Base-by-base conservation (phyloP, 2,888 invertebrate species). In the Drosophila macrothrix region DNA sequence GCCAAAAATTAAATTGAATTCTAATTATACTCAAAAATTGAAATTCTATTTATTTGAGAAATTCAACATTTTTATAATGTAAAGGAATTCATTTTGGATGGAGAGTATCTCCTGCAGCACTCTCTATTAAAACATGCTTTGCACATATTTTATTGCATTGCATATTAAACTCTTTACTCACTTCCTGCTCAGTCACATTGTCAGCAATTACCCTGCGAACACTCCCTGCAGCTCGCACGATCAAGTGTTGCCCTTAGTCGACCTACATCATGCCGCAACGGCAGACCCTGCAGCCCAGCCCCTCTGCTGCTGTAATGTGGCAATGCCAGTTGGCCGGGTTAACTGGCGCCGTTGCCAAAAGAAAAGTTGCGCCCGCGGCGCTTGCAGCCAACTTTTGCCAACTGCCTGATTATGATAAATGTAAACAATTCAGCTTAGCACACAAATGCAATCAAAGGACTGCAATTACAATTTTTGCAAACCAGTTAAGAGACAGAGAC, bases 381-480 rank as follows among this genome's bases (percentile, higher is more conserved):
- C 82, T 70, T 80, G 59, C 58, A 68, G 87, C 55, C 84, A 71
- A 69, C 76, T 68, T 67, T 64, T 66, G 69, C 58, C 39, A 61
- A 64, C 28, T 84, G 83, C 83, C 85, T 85, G 85, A 85, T 85
- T 85, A 85, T 85, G 85, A 85, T 89, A 85, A 85, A 85, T 85
- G 85, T 87, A 85, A 85, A 85, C 85, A 85, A 89, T 85, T 85
- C 85, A 80, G 73, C 78, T 84, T 75, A 88, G 88, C 88, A 87
- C 69, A 89, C 90, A 89, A 85, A 87, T 87, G 85, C 88, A 89
- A 87, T 87, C 90, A 83, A 87, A 85, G 85, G 90, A 85, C 88
- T 84, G 80, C 84, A 85, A 85, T 85, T 85, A 87, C 85, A 80
- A 82, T 76, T 56, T 39, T 37, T 55, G 41, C 49, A 69, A 85